Conservation (phyloP, 2,113 vertebrate genomes). For the Neodon shergylaensis region DNA sequence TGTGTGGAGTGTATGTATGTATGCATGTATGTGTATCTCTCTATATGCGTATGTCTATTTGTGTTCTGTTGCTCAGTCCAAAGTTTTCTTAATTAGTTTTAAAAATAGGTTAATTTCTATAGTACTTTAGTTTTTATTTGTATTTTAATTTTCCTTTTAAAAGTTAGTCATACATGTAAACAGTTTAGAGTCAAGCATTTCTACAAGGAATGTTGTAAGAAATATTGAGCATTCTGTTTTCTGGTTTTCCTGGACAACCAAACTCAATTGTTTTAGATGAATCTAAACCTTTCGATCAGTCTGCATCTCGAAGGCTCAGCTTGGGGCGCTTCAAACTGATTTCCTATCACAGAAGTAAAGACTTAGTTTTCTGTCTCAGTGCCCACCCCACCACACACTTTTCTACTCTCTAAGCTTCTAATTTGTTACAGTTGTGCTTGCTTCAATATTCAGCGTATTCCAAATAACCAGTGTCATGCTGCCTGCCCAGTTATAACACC, state of each 20-base stretch:
- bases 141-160: constrained; percentile 29
- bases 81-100: constrained; percentile 40
- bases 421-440: constrained; percentile 12
- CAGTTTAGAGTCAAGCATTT: background rate
- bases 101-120: constrained; percentile 2
- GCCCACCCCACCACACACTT: background rate
- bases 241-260: background rate
- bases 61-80: background rate
- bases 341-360: background rate
- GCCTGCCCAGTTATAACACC: constrained; percentile 45
- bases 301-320: background rate
- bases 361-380: constrained; percentile 9
- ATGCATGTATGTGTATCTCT: background rate
- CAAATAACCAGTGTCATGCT: constrained; percentile 4
- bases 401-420: background rate
- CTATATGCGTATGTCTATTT: background rate
- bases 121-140: constrained; percentile 44
- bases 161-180: background rate
- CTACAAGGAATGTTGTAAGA: background rate
- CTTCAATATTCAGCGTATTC: background rate
- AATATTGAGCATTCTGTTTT: background rate
- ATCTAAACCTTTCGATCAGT: background rate
- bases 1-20: background rate
- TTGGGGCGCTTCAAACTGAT: background rate
- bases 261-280: constrained; percentile 17